Evolutionary conservation across 2,888 invertebrate genomes (phyloP).

Genomic region (Lydus trimaculatus): DNA sequence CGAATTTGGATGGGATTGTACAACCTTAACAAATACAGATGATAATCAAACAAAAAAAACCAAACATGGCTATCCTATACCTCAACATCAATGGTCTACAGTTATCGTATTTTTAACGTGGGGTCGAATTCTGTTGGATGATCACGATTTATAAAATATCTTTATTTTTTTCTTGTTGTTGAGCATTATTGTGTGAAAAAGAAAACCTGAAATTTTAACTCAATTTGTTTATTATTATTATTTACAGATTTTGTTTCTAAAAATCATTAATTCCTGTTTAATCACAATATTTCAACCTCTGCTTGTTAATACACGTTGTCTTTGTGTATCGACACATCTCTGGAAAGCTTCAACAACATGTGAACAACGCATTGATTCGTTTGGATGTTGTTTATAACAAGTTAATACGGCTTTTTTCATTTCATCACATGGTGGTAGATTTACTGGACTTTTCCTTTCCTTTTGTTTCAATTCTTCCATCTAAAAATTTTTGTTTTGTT

Average conservation of each 20-base stretch:
- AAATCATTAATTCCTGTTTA: neutral
- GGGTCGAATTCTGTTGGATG: conserved; percentile 36
- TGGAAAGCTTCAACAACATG: conserved; percentile 68
- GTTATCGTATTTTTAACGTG: conserved; percentile 50
- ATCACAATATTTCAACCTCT: conserved; percentile 33
- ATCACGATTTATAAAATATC: neutral
- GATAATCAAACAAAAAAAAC: conserved; percentile 32
- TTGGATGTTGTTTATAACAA: conserved; percentile 68
- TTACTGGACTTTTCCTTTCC: conserved; percentile 1
- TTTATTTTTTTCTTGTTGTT: too few relatives aligned
- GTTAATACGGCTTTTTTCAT: conserved; percentile 65
- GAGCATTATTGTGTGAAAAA: neutral
- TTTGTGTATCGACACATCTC: conserved; percentile 67
- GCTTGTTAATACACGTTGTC: conserved; percentile 53
- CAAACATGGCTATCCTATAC: conserved; percentile 39
- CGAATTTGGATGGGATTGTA: conserved; percentile 53
- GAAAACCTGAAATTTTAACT: neutral
- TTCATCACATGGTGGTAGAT: conserved; percentile 64
- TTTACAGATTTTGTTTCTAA: neutral
- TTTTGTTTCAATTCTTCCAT: conserved; percentile 44
- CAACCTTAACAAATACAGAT: conserved; percentile 19
- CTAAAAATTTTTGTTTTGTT: conserved; percentile 34
- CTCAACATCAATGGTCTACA: conserved; percentile 48
- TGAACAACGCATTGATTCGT: conserved; percentile 67
- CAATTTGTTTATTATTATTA: neutral